These are phyloP conservation scores for Enteromius thamalakanensis DNA, from an alignment of 2,797 vertebrate species.

Conservation along the genomic window DNA sequence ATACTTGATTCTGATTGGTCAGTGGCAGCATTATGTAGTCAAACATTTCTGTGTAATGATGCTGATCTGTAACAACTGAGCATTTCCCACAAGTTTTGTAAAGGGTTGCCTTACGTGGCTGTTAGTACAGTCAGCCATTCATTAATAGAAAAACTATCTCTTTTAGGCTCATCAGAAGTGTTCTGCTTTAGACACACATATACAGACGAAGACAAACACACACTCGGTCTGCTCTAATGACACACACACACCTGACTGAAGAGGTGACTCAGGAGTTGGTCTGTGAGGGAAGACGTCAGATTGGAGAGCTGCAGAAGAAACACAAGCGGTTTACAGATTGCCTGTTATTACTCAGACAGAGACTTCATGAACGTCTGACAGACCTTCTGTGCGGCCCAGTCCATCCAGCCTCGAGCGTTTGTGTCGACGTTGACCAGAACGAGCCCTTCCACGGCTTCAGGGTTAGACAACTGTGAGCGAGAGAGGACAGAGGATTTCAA, in stretches of 20 bases:
- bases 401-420: conserved; percentile 90
- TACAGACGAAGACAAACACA: no score
- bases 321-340: background rate
- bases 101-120: no score
- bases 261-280: conserved; percentile 88
- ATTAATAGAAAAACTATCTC: no score
- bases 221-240: no score
- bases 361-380: background rate
- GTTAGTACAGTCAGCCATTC: background rate
- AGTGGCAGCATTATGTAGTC: background rate
- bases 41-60: background rate
- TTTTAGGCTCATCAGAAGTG: no score
- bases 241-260: conserved; percentile 84
- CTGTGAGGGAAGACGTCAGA: conserved; percentile 85
- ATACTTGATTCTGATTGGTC: background rate
- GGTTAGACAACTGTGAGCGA: conserved; percentile 77
- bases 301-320: conserved; percentile 77
- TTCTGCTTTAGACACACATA: no score
- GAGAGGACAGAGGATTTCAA: background rate
- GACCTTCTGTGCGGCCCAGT: conserved; percentile 93
- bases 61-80: background rate
- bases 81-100: background rate
- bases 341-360: background rate
- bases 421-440: conserved; percentile 90
- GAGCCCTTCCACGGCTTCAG: conserved; percentile 87